These are phyloP conservation scores for Alca torda DNA, from an alignment of 2,797 vertebrate genomes.

Conservation along the genomic window DNA sequence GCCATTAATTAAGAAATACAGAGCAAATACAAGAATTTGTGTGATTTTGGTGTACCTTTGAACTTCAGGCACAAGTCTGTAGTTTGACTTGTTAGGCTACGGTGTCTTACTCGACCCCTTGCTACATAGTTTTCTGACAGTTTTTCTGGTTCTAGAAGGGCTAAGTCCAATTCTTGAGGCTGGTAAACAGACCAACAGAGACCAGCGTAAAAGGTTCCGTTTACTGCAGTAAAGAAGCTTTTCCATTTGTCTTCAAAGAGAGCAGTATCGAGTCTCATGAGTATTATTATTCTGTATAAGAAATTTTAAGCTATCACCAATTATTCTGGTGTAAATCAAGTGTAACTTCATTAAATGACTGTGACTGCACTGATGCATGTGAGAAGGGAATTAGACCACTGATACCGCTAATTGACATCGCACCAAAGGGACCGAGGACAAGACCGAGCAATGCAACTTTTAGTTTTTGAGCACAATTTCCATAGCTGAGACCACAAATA, in stretches of 20 bases:
- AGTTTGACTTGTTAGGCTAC: background rate
- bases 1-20: constrained; percentile 13
- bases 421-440: constrained; percentile 41
- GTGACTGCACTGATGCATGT: background rate
- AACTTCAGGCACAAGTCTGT: background rate
- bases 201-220: background rate
- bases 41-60: constrained; percentile 10
- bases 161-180: background rate
- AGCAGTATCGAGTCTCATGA: background rate
- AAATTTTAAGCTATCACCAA: background rate
- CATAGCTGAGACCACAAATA: constrained; percentile 37
- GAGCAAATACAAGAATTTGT: background rate
- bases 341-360: background rate
- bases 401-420: constrained; percentile 50
- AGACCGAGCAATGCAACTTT: constrained; percentile 6
- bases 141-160: background rate
- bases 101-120: background rate
- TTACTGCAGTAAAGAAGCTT: background rate
- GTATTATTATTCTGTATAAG: background rate
- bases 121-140: background rate
- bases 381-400: background rate
- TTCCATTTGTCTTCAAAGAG: background rate
- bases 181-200: constrained; percentile 26
- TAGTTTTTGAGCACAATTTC: constrained; percentile 7
- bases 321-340: constrained; percentile 19